Percentiles rank a stretch among this genome's conserved stretches.
Conservation (phyloP, 2,888 invertebrate genomes). For the Lumbricus terrestris region DNA sequence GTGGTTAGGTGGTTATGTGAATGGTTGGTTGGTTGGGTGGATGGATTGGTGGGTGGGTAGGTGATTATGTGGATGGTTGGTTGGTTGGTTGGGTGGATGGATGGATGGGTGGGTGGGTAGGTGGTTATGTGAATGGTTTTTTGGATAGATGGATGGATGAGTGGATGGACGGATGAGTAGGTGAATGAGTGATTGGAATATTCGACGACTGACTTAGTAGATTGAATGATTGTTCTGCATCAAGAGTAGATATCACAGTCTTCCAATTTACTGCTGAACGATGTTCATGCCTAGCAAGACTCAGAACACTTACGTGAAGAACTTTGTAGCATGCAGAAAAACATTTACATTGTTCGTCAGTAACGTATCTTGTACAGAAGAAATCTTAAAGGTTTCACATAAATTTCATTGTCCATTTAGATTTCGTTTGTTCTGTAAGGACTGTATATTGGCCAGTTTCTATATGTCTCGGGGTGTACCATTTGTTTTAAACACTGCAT, state of each 20-base stretch:
- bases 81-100: too few species aligned
- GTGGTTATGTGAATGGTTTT: too few species aligned
- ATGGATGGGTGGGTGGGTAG: too few species aligned
- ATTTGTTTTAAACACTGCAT: neutral
- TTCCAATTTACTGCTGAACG: neutral
- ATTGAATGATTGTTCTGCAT: neutral
- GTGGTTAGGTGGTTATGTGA: too few species aligned
- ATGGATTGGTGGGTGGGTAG: neutral
- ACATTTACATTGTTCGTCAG: neutral
- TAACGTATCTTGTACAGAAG: neutral
- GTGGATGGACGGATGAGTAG: too few species aligned
- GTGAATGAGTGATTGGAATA: too few species aligned
- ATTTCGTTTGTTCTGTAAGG: neutral
- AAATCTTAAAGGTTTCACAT: neutral
- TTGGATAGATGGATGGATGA: neutral
- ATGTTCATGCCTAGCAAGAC: neutral
- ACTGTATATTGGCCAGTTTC: neutral
- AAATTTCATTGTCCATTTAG: too few species aligned
- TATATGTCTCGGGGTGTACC: neutral
- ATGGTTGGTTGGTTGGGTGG: neutral
- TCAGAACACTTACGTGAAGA: neutral
- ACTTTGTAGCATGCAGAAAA: neutral
- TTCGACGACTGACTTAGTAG: neutral
- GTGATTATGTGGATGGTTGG: too few species aligned
- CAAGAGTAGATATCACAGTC: neutral